These are phyloP conservation scores for Clanis bilineata DNA, from an alignment of 2,888 invertebrate genomes.

Conservation along the genomic window DNA sequence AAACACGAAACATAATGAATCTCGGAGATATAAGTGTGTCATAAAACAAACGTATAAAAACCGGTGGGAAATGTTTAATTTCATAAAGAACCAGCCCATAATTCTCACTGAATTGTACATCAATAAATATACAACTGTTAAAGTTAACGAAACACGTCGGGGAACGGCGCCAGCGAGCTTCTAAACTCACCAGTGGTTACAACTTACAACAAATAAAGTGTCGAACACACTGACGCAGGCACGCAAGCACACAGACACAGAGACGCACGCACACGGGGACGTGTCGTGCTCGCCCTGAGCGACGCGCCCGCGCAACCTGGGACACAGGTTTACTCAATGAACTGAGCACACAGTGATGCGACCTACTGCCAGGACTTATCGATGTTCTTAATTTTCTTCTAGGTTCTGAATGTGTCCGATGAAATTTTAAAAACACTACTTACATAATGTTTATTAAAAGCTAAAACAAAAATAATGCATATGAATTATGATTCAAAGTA, in stretches of 20 bases:
- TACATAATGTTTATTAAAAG: no score
- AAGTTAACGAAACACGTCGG: constrained; percentile 58
- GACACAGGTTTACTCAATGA: constrained; percentile 74
- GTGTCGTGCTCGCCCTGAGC: constrained; percentile 51
- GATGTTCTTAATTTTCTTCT: neutral
- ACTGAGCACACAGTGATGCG: constrained; percentile 43
- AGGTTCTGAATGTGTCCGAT: no score
- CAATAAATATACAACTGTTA: constrained; percentile 61
- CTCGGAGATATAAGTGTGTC: constrained; percentile 4
- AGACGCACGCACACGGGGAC: constrained; percentile 37
- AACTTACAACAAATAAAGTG: constrained; percentile 53
- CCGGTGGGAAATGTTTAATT: constrained; percentile 22
- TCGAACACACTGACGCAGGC: constrained; percentile 33
- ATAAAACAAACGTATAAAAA: constrained; percentile 28
- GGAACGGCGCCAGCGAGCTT: constrained; percentile 56
- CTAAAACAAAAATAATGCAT: no score
- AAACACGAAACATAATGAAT: neutral
- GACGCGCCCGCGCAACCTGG: constrained; percentile 45
- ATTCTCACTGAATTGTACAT: constrained; percentile 39
- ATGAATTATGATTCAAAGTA: no score
- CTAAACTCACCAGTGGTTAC: constrained; percentile 56
- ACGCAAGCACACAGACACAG: constrained; percentile 31
- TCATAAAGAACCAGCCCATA: constrained; percentile 29
- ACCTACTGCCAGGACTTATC: constrained; percentile 30
- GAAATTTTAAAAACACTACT: no score